phyloP scores from a whole-genome alignment of 1,140 invertebrate species.

The Atta colombica region DNA sequence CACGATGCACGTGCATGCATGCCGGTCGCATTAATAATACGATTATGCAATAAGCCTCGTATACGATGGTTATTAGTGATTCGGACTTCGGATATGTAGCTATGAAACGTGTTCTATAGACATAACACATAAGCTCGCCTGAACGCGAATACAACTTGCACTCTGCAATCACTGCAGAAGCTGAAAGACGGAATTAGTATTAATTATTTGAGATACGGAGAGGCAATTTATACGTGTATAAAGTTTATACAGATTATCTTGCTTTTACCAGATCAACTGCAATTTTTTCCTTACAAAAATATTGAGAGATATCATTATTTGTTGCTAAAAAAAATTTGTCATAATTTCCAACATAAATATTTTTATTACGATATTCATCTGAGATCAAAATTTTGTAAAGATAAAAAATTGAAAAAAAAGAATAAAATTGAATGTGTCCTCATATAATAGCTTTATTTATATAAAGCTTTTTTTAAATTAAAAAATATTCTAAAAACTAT shows the following conservation, averaged over 20 bases:
- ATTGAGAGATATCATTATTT: neutral
- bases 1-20: constrained; percentile 46
- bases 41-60: constrained; percentile 66
- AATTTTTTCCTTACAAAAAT: neutral
- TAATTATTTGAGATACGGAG: neutral
- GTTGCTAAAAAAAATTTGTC: neutral
- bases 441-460: neutral
- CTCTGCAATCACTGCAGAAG: neutral
- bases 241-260: neutral
- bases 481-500: neutral
- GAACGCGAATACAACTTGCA: neutral
- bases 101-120: constrained; percentile 56
- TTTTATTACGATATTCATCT: neutral
- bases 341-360: neutral
- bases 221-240: neutral
- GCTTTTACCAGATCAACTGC: neutral
- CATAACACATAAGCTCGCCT: constrained; percentile 38
- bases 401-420: neutral
- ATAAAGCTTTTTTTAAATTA: neutral
- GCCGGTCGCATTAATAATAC: constrained; percentile 69
- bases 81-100: constrained; percentile 25
- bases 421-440: neutral
- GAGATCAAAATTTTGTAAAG: neutral
- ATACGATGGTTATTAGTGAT: constrained; percentile 56
- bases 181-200: neutral